phyloP scores from a whole-genome alignment of 1,140 invertebrate genomes.

The Agrilus planipennis region DNA sequence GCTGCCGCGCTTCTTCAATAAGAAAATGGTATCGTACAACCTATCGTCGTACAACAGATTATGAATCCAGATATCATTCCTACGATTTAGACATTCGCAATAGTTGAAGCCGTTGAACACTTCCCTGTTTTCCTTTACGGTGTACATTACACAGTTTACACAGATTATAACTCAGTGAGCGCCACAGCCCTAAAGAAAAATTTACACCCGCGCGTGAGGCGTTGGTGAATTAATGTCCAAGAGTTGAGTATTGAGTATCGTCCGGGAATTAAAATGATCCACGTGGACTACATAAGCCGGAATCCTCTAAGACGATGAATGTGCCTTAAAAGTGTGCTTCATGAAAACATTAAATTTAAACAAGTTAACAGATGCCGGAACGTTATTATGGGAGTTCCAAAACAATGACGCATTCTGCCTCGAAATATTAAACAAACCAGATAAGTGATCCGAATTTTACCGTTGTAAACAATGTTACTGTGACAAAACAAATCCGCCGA shows the following conservation, averaged over 20 bases:
- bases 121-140: constrained; percentile 25
- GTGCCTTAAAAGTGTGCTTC: too few relatives aligned
- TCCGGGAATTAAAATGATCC: constrained; percentile 11
- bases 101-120: constrained; percentile 24
- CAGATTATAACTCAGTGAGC: neutral
- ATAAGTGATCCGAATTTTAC: neutral
- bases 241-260: constrained; percentile 21
- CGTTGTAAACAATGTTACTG: neutral
- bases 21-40: constrained; percentile 16
- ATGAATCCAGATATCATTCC: constrained; percentile 26
- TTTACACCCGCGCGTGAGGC: too few relatives aligned
- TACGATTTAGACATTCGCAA: constrained; percentile 31
- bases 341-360: constrained; percentile 24
- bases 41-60: constrained; percentile 21
- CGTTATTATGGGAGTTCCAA: neutral
- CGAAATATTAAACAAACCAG: neutral
- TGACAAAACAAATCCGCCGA: constrained; percentile 4
- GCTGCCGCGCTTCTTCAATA: constrained; percentile 27
- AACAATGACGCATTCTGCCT: neutral
- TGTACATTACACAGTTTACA: constrained; percentile 13
- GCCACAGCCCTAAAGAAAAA: constrained; percentile 14
- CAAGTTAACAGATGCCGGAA: neutral
- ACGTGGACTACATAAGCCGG: too few relatives aligned
- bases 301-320: constrained; percentile 22
- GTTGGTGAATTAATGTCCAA: too few relatives aligned